Conservation (phyloP, 2,888 invertebrate genomes). For the Ganaspis brasiliensis region DNA sequence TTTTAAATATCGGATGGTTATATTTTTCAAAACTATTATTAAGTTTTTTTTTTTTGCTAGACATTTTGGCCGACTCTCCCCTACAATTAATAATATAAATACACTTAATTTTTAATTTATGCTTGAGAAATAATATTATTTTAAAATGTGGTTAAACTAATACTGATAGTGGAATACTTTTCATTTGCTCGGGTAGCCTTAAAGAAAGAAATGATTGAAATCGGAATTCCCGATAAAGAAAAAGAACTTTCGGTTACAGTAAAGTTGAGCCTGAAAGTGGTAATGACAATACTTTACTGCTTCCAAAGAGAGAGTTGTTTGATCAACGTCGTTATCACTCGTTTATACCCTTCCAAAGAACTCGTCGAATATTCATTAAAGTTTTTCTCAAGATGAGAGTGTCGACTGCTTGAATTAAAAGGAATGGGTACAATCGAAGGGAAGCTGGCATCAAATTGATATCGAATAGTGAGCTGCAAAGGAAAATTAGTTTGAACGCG, state of each 20-base stretch:
- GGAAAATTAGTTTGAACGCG: constrained; percentile 16
- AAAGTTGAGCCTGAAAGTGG: neutral
- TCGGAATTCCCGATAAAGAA: neutral
- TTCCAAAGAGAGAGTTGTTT: constrained; percentile 1
- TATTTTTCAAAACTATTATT: too few relatives aligned
- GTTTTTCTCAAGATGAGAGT: constrained; percentile 29
- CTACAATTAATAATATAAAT: too few relatives aligned
- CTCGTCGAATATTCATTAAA: constrained; percentile 36
- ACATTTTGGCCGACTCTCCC: too few relatives aligned
- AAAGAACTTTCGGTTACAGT: neutral
- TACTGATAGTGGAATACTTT: neutral
- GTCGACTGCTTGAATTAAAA: constrained; percentile 12
- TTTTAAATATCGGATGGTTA: too few relatives aligned
- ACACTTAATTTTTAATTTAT: too few relatives aligned
- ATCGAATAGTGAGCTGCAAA: constrained; percentile 20
- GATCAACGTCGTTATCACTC: constrained; percentile 25
- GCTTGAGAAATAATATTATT: neutral
- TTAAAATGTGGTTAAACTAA: neutral
- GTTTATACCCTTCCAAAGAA: constrained; percentile 11
- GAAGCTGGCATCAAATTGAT: constrained; percentile 16
- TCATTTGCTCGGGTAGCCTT: neutral
- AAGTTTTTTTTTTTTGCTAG: too few relatives aligned
- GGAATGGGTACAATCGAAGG: constrained; percentile 19
- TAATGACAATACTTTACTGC: neutral
- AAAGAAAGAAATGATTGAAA: constrained; percentile 5